A percentile compares a stretch with the other conserved stretches of the same genome.
These are phyloP conservation scores for Cardinalis cardinalis DNA, from an alignment of 2,113 vertebrate genomes.

Conservation along the genomic window DNA sequence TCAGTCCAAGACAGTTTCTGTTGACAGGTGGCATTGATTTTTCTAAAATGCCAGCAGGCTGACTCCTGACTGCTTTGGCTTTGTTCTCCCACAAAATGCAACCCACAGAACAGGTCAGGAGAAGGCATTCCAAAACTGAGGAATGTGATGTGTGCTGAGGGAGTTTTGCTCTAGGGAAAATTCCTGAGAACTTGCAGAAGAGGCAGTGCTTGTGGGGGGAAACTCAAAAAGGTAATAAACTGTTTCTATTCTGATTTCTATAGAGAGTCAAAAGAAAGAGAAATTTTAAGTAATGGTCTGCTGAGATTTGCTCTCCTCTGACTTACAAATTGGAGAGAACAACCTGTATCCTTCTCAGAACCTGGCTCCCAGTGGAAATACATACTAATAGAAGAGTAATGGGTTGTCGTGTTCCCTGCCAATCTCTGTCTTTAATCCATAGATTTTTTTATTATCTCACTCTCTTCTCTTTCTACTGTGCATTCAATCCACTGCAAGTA, in stretches of 20 bases:
- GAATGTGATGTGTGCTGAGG: neutral
- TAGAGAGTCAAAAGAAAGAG: neutral
- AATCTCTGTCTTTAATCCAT: neutral
- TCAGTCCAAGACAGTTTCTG: neutral
- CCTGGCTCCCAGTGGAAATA: neutral
- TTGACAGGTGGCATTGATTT: slow-evolving; percentile 6
- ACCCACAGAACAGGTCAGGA: neutral
- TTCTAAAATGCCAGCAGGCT: neutral
- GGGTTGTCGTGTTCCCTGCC: neutral
- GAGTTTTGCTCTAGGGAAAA: neutral
- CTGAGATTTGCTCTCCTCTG: neutral
- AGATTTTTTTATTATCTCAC: slow-evolving; percentile 21
- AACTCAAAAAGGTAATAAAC: neutral
- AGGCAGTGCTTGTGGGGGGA: neutral
- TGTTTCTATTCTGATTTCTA: neutral
- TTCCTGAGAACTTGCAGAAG: neutral
- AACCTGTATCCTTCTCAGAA: neutral
- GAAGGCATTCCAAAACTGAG: neutral
- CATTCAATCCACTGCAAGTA: neutral
- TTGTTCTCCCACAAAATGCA: neutral
- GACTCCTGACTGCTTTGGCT: neutral
- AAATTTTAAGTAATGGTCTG: neutral
- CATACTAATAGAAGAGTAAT: neutral
- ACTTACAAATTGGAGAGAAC: neutral
- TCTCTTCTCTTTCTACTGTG: neutral